These are phyloP conservation scores for Amblyornis subalaris DNA, from an alignment of 2,113 vertebrate genomes.

Conservation along the genomic window DNA sequence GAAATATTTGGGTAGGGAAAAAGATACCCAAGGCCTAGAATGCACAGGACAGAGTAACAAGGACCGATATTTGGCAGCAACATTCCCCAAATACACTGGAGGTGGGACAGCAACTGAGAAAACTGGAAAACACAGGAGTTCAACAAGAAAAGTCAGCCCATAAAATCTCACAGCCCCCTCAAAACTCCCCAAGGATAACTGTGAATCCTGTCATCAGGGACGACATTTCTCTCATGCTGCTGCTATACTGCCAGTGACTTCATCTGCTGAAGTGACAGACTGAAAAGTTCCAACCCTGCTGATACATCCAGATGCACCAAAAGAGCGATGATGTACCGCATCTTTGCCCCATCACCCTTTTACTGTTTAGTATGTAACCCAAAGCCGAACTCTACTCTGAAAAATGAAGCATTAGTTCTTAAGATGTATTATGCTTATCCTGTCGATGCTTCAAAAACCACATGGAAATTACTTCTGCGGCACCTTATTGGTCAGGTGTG, in stretches of 20 bases:
- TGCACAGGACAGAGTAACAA: rapidly evolving
- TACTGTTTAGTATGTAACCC: neutral
- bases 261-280: neutral
- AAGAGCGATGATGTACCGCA: neutral
- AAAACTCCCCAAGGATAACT: neutral
- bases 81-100: neutral
- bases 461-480: rapidly evolving
- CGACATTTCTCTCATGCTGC: neutral
- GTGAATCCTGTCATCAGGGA: rapidly evolving
- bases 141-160: neutral
- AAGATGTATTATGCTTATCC: rapidly evolving
- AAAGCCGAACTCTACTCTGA: neutral
- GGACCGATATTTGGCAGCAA: rapidly evolving
- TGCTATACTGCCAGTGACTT: neutral
- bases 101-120: neutral
- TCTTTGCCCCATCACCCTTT: neutral
- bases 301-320: neutral
- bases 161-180: neutral
- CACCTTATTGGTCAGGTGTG: rapidly evolving
- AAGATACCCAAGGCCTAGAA: neutral
- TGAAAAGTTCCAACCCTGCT: neutral
- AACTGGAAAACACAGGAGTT: neutral
- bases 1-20: neutral
- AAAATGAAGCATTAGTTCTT: neutral
- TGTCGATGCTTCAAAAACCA: neutral